Conservation (phyloP, 2,888 invertebrate species). For the Lasioglossum oenotherae region DNA sequence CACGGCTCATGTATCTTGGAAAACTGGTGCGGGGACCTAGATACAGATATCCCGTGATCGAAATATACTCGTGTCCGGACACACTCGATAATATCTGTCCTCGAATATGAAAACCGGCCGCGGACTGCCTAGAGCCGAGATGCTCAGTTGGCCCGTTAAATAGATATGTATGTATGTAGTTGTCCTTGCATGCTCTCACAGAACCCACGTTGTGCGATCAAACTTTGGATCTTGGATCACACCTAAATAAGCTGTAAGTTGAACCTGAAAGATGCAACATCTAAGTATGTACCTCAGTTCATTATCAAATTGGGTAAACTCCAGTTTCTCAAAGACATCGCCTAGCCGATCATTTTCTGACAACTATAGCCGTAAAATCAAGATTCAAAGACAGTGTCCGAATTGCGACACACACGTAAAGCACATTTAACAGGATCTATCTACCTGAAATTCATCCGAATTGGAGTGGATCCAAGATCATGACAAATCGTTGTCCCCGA, state of each 20-base stretch:
- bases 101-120: constrained; percentile 35
- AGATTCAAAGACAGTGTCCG: background rate
- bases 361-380: background rate
- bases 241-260: background rate
- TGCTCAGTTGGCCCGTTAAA: background rate
- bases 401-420: background rate
- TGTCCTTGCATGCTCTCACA: background rate
- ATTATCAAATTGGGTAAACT: background rate
- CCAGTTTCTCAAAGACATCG: background rate
- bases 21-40: constrained; percentile 26
- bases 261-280: background rate
- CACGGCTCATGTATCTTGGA: constrained; percentile 19
- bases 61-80: constrained; percentile 42
- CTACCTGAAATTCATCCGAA: background rate
- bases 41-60: constrained; percentile 32
- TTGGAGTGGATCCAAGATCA: background rate
- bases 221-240: background rate
- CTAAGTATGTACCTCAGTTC: too few relatives aligned
- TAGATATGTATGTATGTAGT: too few relatives aligned
- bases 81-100: constrained; percentile 42
- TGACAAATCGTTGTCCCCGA: background rate
- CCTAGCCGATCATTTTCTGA: too few relatives aligned
- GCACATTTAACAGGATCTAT: too few relatives aligned
- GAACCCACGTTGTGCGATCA: background rate
- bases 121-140: background rate